A percentile compares a stretch with the other conserved stretches of the same genome.
Conservation (phyloP, 2,888 invertebrate genomes). For the Ormia ochracea region DNA sequence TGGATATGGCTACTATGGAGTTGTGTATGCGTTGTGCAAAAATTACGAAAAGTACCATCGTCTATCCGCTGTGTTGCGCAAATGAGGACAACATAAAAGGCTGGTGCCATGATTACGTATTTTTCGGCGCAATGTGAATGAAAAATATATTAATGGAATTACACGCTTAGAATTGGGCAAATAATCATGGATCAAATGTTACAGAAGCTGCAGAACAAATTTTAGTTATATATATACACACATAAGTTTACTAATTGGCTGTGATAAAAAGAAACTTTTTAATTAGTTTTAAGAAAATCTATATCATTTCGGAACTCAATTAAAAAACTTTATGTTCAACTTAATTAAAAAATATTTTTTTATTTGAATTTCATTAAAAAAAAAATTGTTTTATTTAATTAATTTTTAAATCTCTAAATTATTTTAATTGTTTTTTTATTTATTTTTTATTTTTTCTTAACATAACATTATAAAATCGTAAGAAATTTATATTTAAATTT, state of each 20-base stretch:
- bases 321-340: not conserved
- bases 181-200: too few species aligned
- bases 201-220: conserved; percentile 51
- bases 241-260: conserved; percentile 67
- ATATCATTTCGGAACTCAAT: conserved; percentile 5
- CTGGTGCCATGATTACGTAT: conserved; percentile 79
- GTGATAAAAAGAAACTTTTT: conserved; percentile 65
- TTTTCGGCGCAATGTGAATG: conserved; percentile 72
- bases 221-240: conserved; percentile 18
- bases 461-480: conserved; percentile 64
- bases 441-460: conserved; percentile 58
- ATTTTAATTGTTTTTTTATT: conserved; percentile 25
- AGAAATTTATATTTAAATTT: conserved; percentile 37
- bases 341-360: conserved; percentile 32
- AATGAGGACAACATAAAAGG: conserved; percentile 77
- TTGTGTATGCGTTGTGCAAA: conserved; percentile 79
- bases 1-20: conserved; percentile 72
- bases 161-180: too few species aligned
- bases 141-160: not conserved
- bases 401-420: conserved; percentile 43
- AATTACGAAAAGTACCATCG: conserved; percentile 78
- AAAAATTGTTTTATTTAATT: too few species aligned
- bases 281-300: conserved; percentile 34
- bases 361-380: conserved; percentile 51
- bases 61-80: conserved; percentile 79